A percentile compares a stretch with the other conserved stretches of the same genome.
These are phyloP conservation scores for Diploptera punctata DNA, from an alignment of 2,888 invertebrate genomes.

Conservation along the genomic window DNA sequence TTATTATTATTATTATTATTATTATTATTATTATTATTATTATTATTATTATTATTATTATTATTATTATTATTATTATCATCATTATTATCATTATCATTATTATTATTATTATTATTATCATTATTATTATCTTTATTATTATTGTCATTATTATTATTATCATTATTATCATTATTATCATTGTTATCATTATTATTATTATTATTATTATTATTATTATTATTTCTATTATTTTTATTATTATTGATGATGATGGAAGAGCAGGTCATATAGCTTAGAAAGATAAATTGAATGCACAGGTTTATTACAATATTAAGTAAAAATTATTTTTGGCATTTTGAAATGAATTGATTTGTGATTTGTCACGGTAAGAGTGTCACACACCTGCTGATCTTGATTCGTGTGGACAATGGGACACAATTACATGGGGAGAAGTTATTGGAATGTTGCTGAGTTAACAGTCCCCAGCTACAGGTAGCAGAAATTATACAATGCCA, in stretches of 20 bases:
- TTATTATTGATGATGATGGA: neutral
- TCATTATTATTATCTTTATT: neutral
- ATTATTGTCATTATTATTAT: neutral
- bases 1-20: too few species aligned
- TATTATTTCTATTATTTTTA: too few species aligned
- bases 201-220: constrained; percentile 10
- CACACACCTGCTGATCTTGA: neutral
- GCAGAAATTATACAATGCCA: neutral
- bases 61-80: neutral
- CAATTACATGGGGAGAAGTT: neutral
- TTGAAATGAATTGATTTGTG: too few species aligned
- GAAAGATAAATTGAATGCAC: too few species aligned
- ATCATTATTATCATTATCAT: neutral
- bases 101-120: neutral
- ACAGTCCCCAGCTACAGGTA: too few species aligned
- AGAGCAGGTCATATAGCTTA: neutral
- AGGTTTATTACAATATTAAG: too few species aligned
- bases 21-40: too few species aligned
- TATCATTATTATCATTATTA: neutral
- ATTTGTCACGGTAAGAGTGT: too few species aligned
- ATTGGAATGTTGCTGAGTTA: too few species aligned
- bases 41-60: neutral
- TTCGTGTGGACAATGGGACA: neutral
- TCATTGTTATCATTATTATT: constrained; percentile 10
- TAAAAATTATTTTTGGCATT: too few species aligned